phyloP scores from a whole-genome alignment of 2,797 vertebrate genomes.

The Buceros bicornis region DNA sequence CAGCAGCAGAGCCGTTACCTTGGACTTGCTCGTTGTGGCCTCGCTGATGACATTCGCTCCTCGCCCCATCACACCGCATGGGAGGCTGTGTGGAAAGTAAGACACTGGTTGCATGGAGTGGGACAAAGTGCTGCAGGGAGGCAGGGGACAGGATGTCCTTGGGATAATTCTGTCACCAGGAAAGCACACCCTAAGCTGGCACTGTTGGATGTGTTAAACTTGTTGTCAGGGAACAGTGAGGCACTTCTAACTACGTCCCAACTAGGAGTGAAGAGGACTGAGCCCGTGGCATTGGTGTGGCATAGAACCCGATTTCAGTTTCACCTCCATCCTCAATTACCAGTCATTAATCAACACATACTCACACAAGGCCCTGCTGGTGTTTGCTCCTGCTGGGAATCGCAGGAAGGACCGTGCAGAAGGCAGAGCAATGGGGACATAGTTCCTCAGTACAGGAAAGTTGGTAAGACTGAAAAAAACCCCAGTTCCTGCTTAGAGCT shows the following conservation, averaged over 20 bases:
- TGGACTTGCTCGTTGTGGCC: background rate
- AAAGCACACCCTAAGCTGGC: background rate
- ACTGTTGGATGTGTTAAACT: background rate
- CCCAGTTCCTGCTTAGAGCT: background rate
- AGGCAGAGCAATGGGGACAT: background rate
- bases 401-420: background rate
- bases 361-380: background rate
- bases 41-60: background rate
- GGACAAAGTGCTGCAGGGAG: accelerated
- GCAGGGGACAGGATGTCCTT: background rate
- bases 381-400: background rate
- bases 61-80: accelerated
- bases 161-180: background rate
- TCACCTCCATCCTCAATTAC: background rate
- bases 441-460: background rate
- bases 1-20: background rate
- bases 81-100: background rate
- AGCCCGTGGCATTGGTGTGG: background rate
- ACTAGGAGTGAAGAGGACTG: background rate
- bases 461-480: background rate
- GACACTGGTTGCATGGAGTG: background rate
- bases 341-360: background rate
- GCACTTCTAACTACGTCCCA: background rate
- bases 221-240: background rate
- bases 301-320: background rate